Percentiles rank a stretch among this genome's conserved stretches.
Conservation (phyloP, 2,113 vertebrate species). For the Barbus barbus region DNA sequence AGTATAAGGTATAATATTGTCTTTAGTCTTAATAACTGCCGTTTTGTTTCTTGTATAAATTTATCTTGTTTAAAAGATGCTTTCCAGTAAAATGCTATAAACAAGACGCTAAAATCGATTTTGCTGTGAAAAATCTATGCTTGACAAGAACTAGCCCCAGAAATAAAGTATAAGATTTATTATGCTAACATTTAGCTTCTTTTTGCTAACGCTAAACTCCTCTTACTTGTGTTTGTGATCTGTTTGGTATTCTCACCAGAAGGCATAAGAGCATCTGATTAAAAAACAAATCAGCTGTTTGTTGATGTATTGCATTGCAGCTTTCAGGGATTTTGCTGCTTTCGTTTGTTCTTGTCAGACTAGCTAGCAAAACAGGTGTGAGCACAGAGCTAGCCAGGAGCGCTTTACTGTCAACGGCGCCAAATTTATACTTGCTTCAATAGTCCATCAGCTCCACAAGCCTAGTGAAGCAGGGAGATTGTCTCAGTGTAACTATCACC, state of each 20-base stretch:
- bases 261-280: constrained; percentile 40
- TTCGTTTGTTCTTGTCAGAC: constrained; percentile 30
- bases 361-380: constrained; percentile 36
- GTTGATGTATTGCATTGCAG: constrained; percentile 39
- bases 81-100: background rate
- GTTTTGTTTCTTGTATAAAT: background rate
- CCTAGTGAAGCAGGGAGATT: constrained; percentile 50
- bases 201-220: background rate
- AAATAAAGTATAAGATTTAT: constrained; percentile 24
- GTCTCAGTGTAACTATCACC: constrained; percentile 59
- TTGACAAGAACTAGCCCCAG: background rate
- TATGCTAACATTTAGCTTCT: background rate
- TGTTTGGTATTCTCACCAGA: constrained; percentile 35
- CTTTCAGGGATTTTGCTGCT: constrained; percentile 40
- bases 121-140: background rate
- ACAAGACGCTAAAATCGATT: background rate
- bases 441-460: constrained; percentile 32
- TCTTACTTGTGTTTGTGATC: constrained; percentile 24
- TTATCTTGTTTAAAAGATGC: background rate
- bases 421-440: constrained; percentile 42
- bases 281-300: constrained; percentile 54
- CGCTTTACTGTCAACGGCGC: constrained; percentile 39
- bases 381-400: constrained; percentile 38
- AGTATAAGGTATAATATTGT: background rate
- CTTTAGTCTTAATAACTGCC: too few species aligned